Conservation (phyloP, 1,140 invertebrate species). For the Lepidurus couesii region DNA sequence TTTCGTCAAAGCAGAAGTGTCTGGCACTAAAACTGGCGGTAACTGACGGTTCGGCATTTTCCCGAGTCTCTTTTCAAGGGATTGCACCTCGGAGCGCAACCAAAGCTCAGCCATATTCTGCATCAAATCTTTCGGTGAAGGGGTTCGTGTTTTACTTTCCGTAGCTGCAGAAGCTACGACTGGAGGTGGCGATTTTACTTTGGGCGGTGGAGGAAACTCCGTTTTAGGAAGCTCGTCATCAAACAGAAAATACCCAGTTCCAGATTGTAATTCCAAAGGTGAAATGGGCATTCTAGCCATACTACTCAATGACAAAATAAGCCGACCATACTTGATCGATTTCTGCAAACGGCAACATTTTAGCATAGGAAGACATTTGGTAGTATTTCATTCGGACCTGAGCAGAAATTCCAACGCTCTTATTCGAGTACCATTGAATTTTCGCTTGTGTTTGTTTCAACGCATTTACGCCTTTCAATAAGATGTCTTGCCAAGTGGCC, state of each 20-base stretch:
- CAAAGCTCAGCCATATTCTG: conserved; percentile 68
- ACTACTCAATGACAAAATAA: background rate
- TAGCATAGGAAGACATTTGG: background rate
- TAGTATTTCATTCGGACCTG: background rate
- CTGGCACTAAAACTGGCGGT: conserved; percentile 35
- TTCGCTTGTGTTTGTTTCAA: background rate
- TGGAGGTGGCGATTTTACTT: conserved; percentile 7
- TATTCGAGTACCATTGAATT: conserved; percentile 17
- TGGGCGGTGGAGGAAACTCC: background rate
- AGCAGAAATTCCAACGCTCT: background rate
- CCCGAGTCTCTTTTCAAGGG: conserved; percentile 54
- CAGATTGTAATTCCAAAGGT: background rate
- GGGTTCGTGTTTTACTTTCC: background rate
- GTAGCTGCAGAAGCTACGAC: background rate
- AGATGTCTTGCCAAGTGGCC: conserved; percentile 26
- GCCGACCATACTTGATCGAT: background rate
- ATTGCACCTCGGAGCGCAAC: conserved; percentile 64
- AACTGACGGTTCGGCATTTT: conserved; percentile 36
- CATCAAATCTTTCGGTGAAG: conserved; percentile 49
- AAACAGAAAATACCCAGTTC: background rate
- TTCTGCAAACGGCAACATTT: background rate
- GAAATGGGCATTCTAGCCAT: conserved; percentile 17
- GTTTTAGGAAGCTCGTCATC: conserved; percentile 11
- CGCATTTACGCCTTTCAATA: conserved; percentile 24
- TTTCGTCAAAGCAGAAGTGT: conserved; percentile 37